A percentile compares a stretch with the other conserved stretches of the same genome.
Evolutionary conservation across 2,888 invertebrate species (phyloP).

Genomic region (Epicampocera succincta): DNA sequence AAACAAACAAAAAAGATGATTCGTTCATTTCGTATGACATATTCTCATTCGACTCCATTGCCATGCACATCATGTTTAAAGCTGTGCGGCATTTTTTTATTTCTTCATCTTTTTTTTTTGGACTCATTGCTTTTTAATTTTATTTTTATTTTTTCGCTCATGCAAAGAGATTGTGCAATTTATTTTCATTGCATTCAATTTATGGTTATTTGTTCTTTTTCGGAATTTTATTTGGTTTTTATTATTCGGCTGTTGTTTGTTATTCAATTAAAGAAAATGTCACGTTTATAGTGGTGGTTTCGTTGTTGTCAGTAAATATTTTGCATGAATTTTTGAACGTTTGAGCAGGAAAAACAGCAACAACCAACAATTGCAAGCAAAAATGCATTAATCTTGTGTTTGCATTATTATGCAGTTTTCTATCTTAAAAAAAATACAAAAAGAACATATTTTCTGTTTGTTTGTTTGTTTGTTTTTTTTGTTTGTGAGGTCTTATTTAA

Average conservation of each 20-base stretch:
- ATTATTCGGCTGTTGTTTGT: slow-evolving; percentile 43
- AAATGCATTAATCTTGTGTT: slow-evolving; percentile 10
- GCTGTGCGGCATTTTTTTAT: slow-evolving; percentile 19
- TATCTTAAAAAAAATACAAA: neutral
- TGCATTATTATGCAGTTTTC: slow-evolving; percentile 30
- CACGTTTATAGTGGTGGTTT: slow-evolving; percentile 52
- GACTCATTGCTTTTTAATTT: neutral
- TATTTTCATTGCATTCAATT: slow-evolving; percentile 53
- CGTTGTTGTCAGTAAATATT: slow-evolving; percentile 46
- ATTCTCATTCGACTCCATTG: slow-evolving; percentile 57
- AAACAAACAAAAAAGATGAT: neutral
- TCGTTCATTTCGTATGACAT: slow-evolving; percentile 35
- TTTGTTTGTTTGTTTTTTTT: slow-evolving; percentile 4
- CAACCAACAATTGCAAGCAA: slow-evolving; percentile 3
- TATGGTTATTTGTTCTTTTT: slow-evolving; percentile 27
- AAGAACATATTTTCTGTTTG: neutral
- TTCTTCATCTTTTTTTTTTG: neutral
- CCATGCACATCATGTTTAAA: slow-evolving; percentile 60
- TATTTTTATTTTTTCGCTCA: slow-evolving; percentile 19
- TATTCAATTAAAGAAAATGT: slow-evolving; percentile 66
- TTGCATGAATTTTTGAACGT: slow-evolving; percentile 23
- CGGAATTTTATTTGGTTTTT: slow-evolving; percentile 25
- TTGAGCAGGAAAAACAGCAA: neutral
- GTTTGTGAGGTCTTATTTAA: no score
- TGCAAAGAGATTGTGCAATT: slow-evolving; percentile 57